phyloP scores from a whole-genome alignment of 2,113 vertebrate genomes.

The Triplophysa siluroides region DNA sequence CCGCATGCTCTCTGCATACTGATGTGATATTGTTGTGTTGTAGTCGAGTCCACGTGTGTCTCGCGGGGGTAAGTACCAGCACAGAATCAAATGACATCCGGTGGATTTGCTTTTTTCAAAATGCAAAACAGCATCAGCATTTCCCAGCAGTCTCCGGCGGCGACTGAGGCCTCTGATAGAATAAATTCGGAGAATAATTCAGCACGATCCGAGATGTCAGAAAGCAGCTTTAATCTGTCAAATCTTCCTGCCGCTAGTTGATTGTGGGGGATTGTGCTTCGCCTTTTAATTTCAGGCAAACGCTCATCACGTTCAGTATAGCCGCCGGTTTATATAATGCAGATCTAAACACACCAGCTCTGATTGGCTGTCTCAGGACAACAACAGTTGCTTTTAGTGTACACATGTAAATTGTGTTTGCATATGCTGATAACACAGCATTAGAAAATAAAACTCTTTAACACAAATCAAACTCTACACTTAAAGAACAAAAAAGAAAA shows the following conservation, averaged over 20 bases:
- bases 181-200: slow-evolving; percentile 3
- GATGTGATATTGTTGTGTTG: slow-evolving; percentile 34
- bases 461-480: too few species aligned
- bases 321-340: too few species aligned
- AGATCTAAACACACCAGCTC: too few species aligned
- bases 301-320: background rate
- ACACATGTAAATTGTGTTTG: too few species aligned
- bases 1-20: slow-evolving; percentile 23
- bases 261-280: background rate
- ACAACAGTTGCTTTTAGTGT: too few species aligned
- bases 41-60: background rate
- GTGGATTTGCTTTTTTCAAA: background rate
- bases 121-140: slow-evolving; percentile 7
- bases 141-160: background rate
- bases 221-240: slow-evolving; percentile 28
- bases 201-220: slow-evolving; percentile 11
- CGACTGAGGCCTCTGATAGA: background rate
- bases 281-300: slow-evolving; percentile 18
- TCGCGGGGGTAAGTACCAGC: background rate
- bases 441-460: too few species aligned
- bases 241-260: slow-evolving; percentile 5
- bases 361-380: too few species aligned
- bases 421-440: too few species aligned
- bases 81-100: slow-evolving; percentile 39
- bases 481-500: too few species aligned